These are phyloP conservation scores for Drosophila neocordata DNA, from an alignment of 1,140 invertebrate genomes.

Conservation along the genomic window DNA sequence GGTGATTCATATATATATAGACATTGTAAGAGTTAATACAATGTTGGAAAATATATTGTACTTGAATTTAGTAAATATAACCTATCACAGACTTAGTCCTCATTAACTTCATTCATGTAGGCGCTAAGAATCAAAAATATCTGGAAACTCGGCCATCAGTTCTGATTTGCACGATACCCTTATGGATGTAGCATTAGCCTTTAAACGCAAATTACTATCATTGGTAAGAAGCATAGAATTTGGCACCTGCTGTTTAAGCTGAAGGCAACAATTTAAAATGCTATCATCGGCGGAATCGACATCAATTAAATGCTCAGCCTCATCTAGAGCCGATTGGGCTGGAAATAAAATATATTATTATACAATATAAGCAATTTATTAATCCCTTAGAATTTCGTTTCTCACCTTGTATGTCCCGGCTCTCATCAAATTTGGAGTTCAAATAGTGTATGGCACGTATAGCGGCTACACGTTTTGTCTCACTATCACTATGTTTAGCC, in stretches of 20 bases:
- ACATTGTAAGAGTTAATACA: not conserved
- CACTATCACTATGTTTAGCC: conserved; percentile 11
- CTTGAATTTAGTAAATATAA: conserved; percentile 22
- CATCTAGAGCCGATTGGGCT: conserved; percentile 72
- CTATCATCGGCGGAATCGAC: conserved; percentile 71
- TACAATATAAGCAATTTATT: not conserved
- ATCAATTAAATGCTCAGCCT: conserved; percentile 57
- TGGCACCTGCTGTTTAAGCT: conserved; percentile 58
- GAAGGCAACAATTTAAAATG: conserved; percentile 78
- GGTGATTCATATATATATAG: conserved; percentile 6
- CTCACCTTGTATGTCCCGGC: conserved; percentile 63
- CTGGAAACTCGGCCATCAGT: conserved; percentile 38
- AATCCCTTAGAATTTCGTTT: not conserved
- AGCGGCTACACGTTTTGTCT: conserved; percentile 32
- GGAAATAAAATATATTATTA: not conserved
- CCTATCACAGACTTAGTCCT: conserved; percentile 40
- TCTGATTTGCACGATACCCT: conserved; percentile 58
- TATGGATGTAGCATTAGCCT: conserved; percentile 67
- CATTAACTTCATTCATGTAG: not conserved
- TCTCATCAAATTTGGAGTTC: conserved; percentile 65
- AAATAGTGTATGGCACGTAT: conserved; percentile 70
- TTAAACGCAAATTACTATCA: conserved; percentile 73
- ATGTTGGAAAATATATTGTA: conserved; percentile 26
- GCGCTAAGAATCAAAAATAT: conserved; percentile 30
- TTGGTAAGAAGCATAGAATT: conserved; percentile 70